These are phyloP conservation scores for Mycetomoellerius zeteki DNA, from an alignment of 1,140 invertebrate genomes.

Conservation along the genomic window DNA sequence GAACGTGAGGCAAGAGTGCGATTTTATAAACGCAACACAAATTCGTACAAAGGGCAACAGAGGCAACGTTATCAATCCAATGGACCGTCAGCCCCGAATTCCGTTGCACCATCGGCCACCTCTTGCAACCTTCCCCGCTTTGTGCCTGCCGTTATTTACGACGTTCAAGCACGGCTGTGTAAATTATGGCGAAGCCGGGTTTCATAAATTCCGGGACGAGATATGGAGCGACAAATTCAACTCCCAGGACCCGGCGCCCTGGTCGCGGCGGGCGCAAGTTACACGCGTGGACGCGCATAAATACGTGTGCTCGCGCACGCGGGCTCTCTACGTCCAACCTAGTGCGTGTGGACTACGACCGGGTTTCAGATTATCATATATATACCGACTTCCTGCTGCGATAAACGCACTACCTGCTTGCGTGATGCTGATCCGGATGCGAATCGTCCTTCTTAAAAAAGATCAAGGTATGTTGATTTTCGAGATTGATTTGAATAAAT, in stretches of 20 bases:
- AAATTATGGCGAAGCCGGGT: constrained; percentile 78
- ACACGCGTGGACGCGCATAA: constrained; percentile 55
- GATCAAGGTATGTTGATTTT: neutral
- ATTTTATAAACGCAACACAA: constrained; percentile 14
- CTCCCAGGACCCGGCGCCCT: constrained; percentile 73
- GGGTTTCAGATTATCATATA: constrained; percentile 73
- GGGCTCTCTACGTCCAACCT: constrained; percentile 28
- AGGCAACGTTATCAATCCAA: constrained; percentile 69
- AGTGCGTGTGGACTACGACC: constrained; percentile 21
- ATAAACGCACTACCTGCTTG: constrained; percentile 73
- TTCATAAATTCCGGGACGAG: constrained; percentile 80
- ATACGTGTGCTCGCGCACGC: constrained; percentile 57
- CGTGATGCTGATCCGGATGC: constrained; percentile 56
- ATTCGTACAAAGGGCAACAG: constrained; percentile 20
- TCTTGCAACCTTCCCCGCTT: constrained; percentile 65
- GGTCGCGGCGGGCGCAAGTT: constrained; percentile 61
- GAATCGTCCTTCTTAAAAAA: constrained; percentile 31
- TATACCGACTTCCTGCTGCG: constrained; percentile 77
- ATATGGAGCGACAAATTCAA: constrained; percentile 82
- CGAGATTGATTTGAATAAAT: constrained; percentile 4
- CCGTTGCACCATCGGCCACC: constrained; percentile 54
- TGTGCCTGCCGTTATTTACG: constrained; percentile 76
- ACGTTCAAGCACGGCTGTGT: constrained; percentile 70
- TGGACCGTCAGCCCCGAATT: constrained; percentile 62
- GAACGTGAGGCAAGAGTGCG: neutral